Evolutionary conservation across 2,113 vertebrate genomes (phyloP), one percentile per base, ranked within the genome.

Genomic region (Aspiorhynchus laticeps): DNA sequence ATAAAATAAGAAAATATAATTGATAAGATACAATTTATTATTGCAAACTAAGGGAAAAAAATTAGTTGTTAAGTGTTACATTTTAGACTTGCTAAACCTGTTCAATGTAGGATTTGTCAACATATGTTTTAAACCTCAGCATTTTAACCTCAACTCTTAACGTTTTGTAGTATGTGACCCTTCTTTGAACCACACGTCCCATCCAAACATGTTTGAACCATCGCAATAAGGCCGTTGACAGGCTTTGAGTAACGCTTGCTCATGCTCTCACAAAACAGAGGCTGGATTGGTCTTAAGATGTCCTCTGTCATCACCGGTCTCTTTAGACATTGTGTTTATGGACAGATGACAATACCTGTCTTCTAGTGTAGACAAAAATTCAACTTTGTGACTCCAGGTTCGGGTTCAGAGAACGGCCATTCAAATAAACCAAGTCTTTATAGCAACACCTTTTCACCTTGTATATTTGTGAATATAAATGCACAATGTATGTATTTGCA

Each of bases 331-430:
- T 33, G 77, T 87, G 88, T 89, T 85, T 89, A 87, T 83, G 53
- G 71, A 87, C 83, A 87, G 86, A 82, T 89, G 88, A 89, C 86
- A 87, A 83, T 53, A 51, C 83, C 73, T 87, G 77, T 87, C 69
- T 12, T 87, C 59, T 73, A n/a, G 38, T 85, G 36, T 71, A 89
- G 86, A 56, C 84, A 85, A 51, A 43, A 81, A 71, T 59, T 69
- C 78, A 28, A 76, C 63, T 31, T 73, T 81, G 56, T 71, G 86
- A 85, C 83, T 85, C 77, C 59, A 78, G 61, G 78, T 26, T 83
- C 63, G 73, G 73, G 88, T 80, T 87, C 71, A 89, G 53, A 51
- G 15, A 85, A 82, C 12, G 59, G 88, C 33, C 88, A 85, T 85
- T 82, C 74, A 51, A 80, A 80, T 31, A 43, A 65, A 33, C 17